phyloP scores from a whole-genome alignment of 2,797 vertebrate species.

The Phrynocephalus guinanensis region DNA sequence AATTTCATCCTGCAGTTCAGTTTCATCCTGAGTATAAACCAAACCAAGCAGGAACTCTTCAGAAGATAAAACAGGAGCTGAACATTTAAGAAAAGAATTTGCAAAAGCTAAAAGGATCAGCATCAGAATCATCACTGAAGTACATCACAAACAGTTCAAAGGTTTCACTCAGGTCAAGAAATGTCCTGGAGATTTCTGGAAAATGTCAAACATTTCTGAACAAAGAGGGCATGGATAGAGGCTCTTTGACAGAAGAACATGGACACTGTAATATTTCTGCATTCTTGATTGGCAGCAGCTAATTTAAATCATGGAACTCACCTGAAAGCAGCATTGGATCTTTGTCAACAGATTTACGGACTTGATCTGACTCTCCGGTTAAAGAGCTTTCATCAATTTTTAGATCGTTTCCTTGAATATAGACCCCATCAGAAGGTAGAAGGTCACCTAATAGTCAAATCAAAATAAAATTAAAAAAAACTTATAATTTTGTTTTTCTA shows the following conservation, averaged over 20 bases:
- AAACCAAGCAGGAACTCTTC: neutral
- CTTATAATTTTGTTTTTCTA: conserved; percentile 7
- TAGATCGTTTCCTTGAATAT: conserved; percentile 97
- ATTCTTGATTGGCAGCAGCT: neutral
- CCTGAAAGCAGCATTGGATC: conserved; percentile 98
- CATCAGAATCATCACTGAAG: neutral
- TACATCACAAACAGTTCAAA: neutral
- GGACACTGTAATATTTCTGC: neutral
- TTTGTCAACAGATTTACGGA: conserved; percentile 92
- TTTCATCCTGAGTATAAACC: neutral
- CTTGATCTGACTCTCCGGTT: conserved; percentile 97
- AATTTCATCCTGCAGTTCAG: neutral
- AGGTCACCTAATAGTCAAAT: conserved; percentile 87
- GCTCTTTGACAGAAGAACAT: neutral
- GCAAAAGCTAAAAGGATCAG: neutral
- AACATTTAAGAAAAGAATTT: neutral
- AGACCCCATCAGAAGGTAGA: conserved; percentile 92
- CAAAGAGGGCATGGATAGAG: neutral
- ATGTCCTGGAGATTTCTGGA: neutral
- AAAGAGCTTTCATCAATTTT: conserved; percentile 98
- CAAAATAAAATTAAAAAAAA: neutral
- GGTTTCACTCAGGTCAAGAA: neutral
- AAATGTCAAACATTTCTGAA: neutral
- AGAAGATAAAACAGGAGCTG: neutral
- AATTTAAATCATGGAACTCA: conserved; percentile 65